Conservation (phyloP, 2,113 vertebrate species). For the Lontra canadensis region DNA sequence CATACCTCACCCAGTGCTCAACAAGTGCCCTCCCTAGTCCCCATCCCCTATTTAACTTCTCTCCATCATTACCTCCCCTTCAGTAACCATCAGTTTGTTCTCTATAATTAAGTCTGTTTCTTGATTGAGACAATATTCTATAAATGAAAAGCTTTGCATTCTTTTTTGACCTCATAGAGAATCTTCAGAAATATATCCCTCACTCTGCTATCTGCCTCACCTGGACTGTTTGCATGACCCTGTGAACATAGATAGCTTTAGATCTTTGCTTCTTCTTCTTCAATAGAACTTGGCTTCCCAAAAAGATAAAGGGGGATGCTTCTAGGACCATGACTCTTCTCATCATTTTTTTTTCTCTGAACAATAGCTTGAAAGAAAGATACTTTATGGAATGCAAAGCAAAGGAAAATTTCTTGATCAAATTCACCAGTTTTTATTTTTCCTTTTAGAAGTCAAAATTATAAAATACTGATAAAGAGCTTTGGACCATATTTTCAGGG, state of each 20-base stretch:
- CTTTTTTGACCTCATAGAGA: slow-evolving; percentile 51
- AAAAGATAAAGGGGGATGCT: slow-evolving; percentile 66
- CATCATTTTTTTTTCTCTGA: slow-evolving; percentile 68
- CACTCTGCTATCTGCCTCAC: slow-evolving; percentile 33
- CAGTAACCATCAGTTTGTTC: neutral
- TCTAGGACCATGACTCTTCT: slow-evolving; percentile 43
- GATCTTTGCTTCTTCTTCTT: slow-evolving; percentile 70
- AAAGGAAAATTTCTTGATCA: slow-evolving; percentile 53
- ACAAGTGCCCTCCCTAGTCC: neutral
- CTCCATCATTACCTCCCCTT: neutral
- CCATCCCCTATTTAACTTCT: neutral
- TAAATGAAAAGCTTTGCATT: slow-evolving; percentile 18
- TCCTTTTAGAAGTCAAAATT: slow-evolving; percentile 3
- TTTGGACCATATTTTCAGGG: slow-evolving; percentile 50
- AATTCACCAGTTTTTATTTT: neutral
- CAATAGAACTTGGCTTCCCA: slow-evolving; percentile 51
- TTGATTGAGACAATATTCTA: slow-evolving; percentile 7
- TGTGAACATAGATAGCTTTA: slow-evolving; percentile 47
- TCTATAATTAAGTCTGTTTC: neutral
- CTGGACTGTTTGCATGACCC: neutral
- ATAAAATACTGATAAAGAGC: slow-evolving; percentile 59
- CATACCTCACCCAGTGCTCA: neutral
- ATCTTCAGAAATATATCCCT: slow-evolving; percentile 42
- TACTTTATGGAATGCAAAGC: slow-evolving; percentile 68
- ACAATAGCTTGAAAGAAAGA: slow-evolving; percentile 65